These are phyloP conservation scores for Lamprotornis superbus DNA, from an alignment of 2,113 vertebrate species.

Conservation along the genomic window DNA sequence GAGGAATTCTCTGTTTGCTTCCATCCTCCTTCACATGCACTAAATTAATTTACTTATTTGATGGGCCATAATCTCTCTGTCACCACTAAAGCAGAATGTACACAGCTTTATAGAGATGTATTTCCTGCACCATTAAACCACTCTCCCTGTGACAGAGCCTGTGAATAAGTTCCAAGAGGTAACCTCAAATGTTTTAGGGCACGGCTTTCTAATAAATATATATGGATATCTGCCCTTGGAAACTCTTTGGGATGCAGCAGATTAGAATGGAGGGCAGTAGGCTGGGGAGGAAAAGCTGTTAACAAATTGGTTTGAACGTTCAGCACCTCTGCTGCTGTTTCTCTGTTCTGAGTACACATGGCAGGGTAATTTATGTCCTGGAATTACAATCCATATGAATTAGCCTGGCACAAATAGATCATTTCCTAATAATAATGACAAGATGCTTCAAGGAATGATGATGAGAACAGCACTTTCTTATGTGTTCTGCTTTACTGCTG, in stretches of 20 bases:
- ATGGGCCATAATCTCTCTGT: constrained; percentile 4
- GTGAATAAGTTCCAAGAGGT: not conserved
- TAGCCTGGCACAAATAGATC: constrained; percentile 43
- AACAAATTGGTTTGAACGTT: not conserved
- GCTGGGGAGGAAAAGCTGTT: not conserved
- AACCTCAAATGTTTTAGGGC: constrained; percentile 2
- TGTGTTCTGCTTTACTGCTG: constrained; percentile 12
- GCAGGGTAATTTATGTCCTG: constrained; percentile 39
- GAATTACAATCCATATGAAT: constrained; percentile 56
- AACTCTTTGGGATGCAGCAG: not conserved
- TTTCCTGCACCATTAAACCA: constrained; percentile 49
- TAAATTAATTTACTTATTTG: constrained; percentile 39
- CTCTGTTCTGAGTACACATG: not conserved
- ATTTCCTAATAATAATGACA: constrained; percentile 38
- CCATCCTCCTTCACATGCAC: not conserved
- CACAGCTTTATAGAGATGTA: not conserved
- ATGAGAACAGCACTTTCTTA: constrained; percentile 2
- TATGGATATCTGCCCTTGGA: not conserved
- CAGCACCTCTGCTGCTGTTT: not conserved
- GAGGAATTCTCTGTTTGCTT: not conserved
- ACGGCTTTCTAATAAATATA: not conserved
- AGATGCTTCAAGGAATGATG: constrained; percentile 47
- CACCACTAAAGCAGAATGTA: constrained; percentile 3
- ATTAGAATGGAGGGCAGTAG: not conserved
- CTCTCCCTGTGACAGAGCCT: not conserved